A percentile compares a stretch with the other conserved stretches of the same genome.
Conservation (phyloP, 2,797 vertebrate species). For the Smutsia gigantea region DNA sequence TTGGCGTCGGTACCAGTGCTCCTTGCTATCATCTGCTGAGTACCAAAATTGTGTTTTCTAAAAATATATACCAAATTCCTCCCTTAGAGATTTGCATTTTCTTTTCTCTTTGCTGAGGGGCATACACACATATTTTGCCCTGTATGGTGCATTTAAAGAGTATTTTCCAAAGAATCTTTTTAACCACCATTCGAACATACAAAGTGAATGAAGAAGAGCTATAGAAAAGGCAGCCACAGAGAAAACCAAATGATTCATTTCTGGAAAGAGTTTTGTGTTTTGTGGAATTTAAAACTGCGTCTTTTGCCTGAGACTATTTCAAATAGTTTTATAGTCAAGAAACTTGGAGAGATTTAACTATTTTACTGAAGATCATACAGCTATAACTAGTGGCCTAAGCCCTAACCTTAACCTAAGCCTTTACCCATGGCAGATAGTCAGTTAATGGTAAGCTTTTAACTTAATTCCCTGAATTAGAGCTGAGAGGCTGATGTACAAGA, state of each 20-base stretch:
- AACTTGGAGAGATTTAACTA: conserved; percentile 25
- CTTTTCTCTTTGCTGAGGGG: conserved; percentile 6
- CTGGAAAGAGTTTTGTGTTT: not conserved
- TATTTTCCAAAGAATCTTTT: conserved; percentile 51
- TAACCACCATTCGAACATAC: not conserved
- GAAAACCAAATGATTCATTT: conserved; percentile 13
- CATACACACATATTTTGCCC: not conserved
- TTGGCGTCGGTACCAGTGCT: not conserved
- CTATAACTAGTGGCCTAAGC: not conserved
- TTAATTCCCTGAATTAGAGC: not conserved
- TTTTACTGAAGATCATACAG: not conserved
- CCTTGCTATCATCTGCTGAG: conserved; percentile 60
- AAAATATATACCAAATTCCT: conserved; percentile 55
- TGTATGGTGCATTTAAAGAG: not conserved
- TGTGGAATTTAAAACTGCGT: not conserved
- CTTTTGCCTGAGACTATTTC: not conserved
- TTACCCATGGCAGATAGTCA: not conserved
- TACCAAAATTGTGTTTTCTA: conserved; percentile 67
- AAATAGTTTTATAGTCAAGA: conserved; percentile 24
- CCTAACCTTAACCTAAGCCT: not conserved
- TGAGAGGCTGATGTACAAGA: not conserved
- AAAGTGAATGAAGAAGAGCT: conserved; percentile 21
- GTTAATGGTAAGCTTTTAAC: not conserved
- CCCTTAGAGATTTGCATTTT: conserved; percentile 42
- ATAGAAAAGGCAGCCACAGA: not conserved